phyloP scores from a whole-genome alignment of 2,113 vertebrate species.

The Saccopteryx leptura region DNA sequence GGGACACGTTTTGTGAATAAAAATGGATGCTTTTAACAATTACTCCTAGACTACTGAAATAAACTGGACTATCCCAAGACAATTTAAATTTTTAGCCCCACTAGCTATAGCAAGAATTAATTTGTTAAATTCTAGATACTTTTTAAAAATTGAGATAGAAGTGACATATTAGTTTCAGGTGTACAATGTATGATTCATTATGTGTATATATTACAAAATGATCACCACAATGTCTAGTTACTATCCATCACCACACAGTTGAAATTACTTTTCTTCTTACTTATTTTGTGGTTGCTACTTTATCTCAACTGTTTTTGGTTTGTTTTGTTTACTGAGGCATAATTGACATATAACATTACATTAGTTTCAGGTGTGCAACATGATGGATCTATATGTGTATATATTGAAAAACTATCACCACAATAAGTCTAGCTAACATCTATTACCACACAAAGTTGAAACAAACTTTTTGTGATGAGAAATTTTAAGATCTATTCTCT shows the following conservation, averaged over 20 bases:
- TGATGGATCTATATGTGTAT: neutral
- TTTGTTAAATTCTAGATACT: neutral
- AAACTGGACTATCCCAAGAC: neutral
- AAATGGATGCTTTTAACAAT: neutral
- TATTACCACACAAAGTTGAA: neutral
- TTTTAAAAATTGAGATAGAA: slow-evolving; percentile 15
- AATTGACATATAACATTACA: neutral
- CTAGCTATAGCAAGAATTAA: neutral
- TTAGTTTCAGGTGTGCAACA: neutral
- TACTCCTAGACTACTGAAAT: neutral
- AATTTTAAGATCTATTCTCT: neutral
- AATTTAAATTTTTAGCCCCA: neutral
- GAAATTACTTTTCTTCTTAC: neutral
- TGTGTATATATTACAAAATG: neutral
- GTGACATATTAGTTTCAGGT: neutral
- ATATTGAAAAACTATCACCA: neutral
- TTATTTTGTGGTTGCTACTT: neutral
- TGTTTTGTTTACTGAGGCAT: neutral
- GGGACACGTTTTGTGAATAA: neutral
- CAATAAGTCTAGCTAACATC: neutral
- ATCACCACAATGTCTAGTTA: neutral
- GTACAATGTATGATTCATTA: neutral
- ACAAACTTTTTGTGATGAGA: neutral
- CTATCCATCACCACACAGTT: neutral
- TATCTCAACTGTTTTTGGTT: neutral